These are phyloP conservation scores for Philypnodon macrostomus DNA, from an alignment of 2,797 vertebrate genomes.

Conservation along the genomic window DNA sequence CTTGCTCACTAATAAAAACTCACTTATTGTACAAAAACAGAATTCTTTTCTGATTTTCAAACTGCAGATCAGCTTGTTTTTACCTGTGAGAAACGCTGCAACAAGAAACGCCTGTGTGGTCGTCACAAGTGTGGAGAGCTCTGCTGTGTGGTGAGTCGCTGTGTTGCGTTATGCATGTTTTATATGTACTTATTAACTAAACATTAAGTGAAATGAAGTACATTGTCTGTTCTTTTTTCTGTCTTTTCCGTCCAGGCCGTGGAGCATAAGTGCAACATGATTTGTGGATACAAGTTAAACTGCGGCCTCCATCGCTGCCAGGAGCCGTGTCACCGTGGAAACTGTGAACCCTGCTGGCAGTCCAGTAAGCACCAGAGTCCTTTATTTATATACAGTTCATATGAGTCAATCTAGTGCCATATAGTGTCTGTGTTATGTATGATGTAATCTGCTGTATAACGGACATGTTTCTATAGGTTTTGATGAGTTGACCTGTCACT, in stretches of 20 bases:
- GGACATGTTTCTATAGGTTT: slow-evolving; percentile 79
- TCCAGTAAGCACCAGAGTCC: slow-evolving; percentile 82
- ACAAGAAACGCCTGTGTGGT: slow-evolving; percentile 92
- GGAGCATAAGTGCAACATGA: slow-evolving; percentile 91
- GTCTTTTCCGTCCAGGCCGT: slow-evolving; percentile 70
- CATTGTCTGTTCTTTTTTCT: too few relatives aligned
- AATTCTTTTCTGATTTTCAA: background rate
- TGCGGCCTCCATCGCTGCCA: slow-evolving; percentile 96
- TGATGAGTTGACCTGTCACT: slow-evolving; percentile 94
- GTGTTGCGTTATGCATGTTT: background rate
- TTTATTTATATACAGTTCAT: background rate
- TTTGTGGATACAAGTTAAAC: slow-evolving; percentile 94
- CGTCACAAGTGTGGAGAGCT: slow-evolving; percentile 95
- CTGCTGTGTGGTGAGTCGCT: slow-evolving; percentile 91
- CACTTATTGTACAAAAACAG: background rate
- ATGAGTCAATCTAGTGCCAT: slow-evolving; percentile 11
- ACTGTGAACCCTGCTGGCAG: slow-evolving; percentile 97
- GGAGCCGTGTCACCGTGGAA: slow-evolving; percentile 94
- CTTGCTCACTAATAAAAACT: background rate
- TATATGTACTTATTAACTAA: too few relatives aligned
- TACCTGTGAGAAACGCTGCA: slow-evolving; percentile 92
- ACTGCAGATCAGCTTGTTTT: slow-evolving; percentile 84
- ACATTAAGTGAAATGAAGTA: too few relatives aligned
- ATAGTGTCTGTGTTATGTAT: slow-evolving; percentile 2
- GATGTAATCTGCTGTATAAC: background rate